phyloP scores from a whole-genome alignment of 2,113 vertebrate species.

The Pelodiscus sinensis region DNA sequence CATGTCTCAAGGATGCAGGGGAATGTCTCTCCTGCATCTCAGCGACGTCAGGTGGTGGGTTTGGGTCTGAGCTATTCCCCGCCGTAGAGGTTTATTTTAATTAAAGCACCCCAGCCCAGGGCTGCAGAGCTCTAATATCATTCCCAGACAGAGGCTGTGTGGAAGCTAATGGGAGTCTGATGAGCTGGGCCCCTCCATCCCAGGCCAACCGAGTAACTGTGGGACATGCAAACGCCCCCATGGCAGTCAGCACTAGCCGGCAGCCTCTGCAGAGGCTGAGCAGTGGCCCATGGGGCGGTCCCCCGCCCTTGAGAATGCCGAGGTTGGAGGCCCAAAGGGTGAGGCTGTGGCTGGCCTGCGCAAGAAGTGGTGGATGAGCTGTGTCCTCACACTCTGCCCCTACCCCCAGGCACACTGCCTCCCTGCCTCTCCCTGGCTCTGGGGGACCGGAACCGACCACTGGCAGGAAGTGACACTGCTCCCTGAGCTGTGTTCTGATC shows the following conservation, averaged over 20 bases:
- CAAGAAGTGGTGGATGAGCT: not conserved
- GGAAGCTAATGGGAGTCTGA: not conserved
- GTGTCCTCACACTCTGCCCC: not conserved
- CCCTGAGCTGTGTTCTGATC: not conserved
- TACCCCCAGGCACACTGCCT: not conserved
- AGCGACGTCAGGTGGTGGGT: not conserved
- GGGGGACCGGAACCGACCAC: not conserved
- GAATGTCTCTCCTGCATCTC: not conserved
- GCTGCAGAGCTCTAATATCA: not conserved
- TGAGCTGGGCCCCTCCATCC: not conserved
- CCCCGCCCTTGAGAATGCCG: not conserved
- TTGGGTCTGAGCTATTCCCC: not conserved
- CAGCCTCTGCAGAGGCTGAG: not conserved
- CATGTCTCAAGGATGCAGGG: not conserved
- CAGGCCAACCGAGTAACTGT: accelerated
- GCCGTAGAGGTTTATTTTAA: not conserved
- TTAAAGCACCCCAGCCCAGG: not conserved
- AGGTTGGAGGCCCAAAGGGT: not conserved
- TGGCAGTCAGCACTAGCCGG: not conserved
- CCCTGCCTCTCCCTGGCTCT: not conserved
- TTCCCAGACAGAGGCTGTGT: not conserved
- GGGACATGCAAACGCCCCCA: not conserved
- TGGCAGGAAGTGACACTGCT: not conserved
- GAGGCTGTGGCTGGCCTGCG: not conserved
- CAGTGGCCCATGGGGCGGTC: not conserved